Conservation (phyloP, 2,797 vertebrate species). For the Pempheris klunzingeri region DNA sequence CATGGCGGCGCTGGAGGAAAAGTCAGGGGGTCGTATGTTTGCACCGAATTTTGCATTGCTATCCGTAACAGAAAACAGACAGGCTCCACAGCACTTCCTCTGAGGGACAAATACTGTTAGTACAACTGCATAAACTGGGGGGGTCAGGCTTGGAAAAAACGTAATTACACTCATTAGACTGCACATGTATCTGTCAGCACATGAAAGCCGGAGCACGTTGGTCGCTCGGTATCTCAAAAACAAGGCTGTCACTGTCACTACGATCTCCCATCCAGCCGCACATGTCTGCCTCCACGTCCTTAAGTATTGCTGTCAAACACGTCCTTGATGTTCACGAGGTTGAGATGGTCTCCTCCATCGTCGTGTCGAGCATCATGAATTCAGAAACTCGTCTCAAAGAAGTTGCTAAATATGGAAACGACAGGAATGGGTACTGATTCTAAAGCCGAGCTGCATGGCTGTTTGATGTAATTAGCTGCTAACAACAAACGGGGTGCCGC, state of each 20-base stretch:
- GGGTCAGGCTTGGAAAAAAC: constrained; percentile 36
- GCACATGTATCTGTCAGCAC: constrained; percentile 30
- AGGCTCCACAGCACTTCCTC: not conserved
- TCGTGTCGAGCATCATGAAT: constrained; percentile 49
- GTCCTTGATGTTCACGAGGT: constrained; percentile 62
- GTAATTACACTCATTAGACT: constrained; percentile 54
- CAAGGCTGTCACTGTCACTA: constrained; percentile 57
- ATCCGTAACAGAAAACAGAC: not conserved
- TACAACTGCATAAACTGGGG: constrained; percentile 1
- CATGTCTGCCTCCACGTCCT: constrained; percentile 21
- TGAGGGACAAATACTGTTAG: not conserved
- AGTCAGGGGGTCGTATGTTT: not conserved
- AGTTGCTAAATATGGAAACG: constrained; percentile 73
- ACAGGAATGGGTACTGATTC: constrained; percentile 56
- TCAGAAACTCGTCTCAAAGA: constrained; percentile 66
- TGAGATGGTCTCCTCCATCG: constrained; percentile 54
- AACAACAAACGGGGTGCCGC: constrained; percentile 67
- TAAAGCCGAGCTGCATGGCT: constrained; percentile 53
- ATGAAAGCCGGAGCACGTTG: constrained; percentile 33
- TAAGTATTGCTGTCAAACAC: constrained; percentile 53
- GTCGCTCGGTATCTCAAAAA: constrained; percentile 34
- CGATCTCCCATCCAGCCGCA: constrained; percentile 35
- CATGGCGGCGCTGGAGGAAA: not conserved
- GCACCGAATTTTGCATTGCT: not conserved
- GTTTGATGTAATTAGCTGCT: constrained; percentile 81